phyloP scores from a whole-genome alignment of 2,888 invertebrate species.

The Eilema caniola region DNA sequence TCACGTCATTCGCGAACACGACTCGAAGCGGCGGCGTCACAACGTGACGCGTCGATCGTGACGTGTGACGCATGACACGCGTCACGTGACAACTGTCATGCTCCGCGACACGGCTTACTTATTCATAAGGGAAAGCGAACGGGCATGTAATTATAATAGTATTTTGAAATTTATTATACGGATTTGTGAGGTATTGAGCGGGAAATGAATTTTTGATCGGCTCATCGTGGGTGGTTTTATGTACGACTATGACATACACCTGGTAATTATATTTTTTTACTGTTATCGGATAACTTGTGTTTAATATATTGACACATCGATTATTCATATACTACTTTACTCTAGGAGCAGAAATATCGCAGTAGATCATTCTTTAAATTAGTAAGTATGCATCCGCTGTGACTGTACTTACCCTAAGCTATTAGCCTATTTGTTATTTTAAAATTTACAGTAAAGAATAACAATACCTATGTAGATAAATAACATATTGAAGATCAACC shows the following conservation, averaged over 20 bases:
- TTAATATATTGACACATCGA: not conserved
- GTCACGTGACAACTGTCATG: constrained; percentile 55
- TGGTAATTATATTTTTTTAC: constrained; percentile 2
- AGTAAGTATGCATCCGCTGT: too few species aligned
- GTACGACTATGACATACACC: not conserved
- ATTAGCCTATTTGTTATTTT: too few species aligned
- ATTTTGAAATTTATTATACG: constrained; percentile 54
- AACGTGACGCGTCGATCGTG: constrained; percentile 56
- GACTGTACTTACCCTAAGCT: too few species aligned
- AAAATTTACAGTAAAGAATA: too few species aligned
- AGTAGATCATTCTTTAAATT: too few species aligned
- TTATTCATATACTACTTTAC: not conserved
- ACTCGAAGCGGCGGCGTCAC: constrained; percentile 54
- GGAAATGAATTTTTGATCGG: constrained; percentile 33
- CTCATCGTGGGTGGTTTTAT: constrained; percentile 27
- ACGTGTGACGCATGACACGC: constrained; percentile 44
- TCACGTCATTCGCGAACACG: constrained; percentile 49
- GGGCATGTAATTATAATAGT: constrained; percentile 57
- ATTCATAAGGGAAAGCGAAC: constrained; percentile 60
- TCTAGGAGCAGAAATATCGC: not conserved
- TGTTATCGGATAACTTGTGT: constrained; percentile 20
- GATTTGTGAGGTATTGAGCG: constrained; percentile 42
- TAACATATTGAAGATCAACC: not conserved
- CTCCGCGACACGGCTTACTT: constrained; percentile 56
- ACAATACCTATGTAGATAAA: too few species aligned